These are phyloP conservation scores for Eriosoma lanigerum DNA, from an alignment of 1,140 invertebrate species.

Conservation along the genomic window DNA sequence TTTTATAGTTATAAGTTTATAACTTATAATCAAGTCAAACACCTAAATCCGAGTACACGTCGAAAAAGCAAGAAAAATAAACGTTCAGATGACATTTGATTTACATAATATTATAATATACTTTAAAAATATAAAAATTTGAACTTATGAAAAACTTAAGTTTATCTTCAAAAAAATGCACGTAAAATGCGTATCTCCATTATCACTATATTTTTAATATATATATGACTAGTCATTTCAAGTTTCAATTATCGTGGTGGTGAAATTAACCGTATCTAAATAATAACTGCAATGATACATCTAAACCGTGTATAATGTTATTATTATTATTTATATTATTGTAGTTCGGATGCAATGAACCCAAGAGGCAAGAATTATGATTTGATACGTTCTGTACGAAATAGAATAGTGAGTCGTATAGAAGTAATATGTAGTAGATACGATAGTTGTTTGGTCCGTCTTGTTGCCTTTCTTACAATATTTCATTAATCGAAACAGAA, in stretches of 20 bases:
- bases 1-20: too few relatives aligned
- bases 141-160: too few relatives aligned
- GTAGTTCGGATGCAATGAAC: constrained; percentile 15
- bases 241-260: constrained; percentile 12
- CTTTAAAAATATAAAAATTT: too few relatives aligned
- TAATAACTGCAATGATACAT: background rate
- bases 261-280: constrained; percentile 10
- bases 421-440: too few relatives aligned
- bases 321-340: background rate
- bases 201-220: too few relatives aligned
- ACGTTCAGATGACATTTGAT: too few relatives aligned
- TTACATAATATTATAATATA: too few relatives aligned
- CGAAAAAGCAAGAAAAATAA: too few relatives aligned
- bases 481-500: constrained; percentile 24
- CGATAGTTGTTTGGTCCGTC: background rate
- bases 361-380: background rate
- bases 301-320: background rate
- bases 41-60: too few relatives aligned
- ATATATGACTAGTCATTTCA: background rate
- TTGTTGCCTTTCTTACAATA: background rate
- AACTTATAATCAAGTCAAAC: too few relatives aligned
- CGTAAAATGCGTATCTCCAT: too few relatives aligned
- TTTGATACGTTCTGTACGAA: background rate
- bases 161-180: too few relatives aligned
- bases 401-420: background rate